Percentiles rank a stretch among this genome's conserved stretches.
phyloP scores from a whole-genome alignment of 2,797 vertebrate species.

The Lutjanus campechanus region DNA sequence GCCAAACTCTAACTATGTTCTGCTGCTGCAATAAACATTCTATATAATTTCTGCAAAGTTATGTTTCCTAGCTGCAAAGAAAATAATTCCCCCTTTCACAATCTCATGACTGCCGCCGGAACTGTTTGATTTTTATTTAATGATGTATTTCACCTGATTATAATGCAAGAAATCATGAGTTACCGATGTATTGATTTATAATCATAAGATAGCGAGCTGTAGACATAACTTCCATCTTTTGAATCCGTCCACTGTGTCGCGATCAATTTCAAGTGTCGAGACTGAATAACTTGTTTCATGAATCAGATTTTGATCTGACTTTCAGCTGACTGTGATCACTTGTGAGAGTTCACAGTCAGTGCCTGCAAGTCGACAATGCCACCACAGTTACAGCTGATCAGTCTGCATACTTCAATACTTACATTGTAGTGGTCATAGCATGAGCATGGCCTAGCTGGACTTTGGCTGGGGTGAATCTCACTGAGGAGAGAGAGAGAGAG shows the following conservation, averaged over 20 bases:
- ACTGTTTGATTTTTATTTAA: background rate
- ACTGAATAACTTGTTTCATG: background rate
- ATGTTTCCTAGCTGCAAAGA: background rate
- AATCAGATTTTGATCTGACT: too few species aligned
- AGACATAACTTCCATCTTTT: background rate
- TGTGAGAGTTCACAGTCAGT: background rate
- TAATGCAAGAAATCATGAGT: background rate
- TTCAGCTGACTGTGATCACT: background rate
- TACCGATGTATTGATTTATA: background rate
- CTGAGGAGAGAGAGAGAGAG: slow-evolving; percentile 37
- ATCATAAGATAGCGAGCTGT: background rate
- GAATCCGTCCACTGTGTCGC: background rate
- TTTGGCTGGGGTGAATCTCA: slow-evolving; percentile 50
- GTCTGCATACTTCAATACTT: slow-evolving; percentile 45
- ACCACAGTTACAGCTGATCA: background rate
- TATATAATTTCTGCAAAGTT: background rate
- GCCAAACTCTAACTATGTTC: too few species aligned
- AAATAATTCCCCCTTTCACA: background rate
- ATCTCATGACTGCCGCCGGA: background rate
- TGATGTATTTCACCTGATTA: background rate
- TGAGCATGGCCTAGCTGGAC: slow-evolving; percentile 58
- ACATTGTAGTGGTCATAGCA: slow-evolving; percentile 66
- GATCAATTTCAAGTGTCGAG: background rate
- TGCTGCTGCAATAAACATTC: too few species aligned
- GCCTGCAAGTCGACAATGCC: background rate